Evolutionary conservation across 2,888 invertebrate species (phyloP).

Genomic region (Hypercompe scribonia): DNA sequence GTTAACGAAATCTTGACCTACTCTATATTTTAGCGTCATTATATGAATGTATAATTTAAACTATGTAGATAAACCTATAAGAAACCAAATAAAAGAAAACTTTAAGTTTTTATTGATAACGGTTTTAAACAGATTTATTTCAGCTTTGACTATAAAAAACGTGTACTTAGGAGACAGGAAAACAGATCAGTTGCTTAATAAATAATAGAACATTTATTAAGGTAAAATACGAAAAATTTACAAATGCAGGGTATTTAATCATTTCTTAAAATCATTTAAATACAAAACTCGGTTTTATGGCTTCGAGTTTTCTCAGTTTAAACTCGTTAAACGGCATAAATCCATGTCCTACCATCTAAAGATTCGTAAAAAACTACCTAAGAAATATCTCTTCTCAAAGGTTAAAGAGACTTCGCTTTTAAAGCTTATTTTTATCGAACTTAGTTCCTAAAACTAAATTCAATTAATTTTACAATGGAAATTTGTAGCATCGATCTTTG

Average conservation of each 20-base stretch:
- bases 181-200: background rate
- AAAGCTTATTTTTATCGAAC: too few relatives aligned
- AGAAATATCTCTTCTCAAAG: background rate
- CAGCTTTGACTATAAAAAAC: background rate
- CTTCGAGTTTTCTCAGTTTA: background rate
- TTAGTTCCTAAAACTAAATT: too few relatives aligned
- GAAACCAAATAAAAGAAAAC: background rate
- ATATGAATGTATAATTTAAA: too few relatives aligned
- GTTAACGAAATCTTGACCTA: too few relatives aligned
- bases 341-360: background rate
- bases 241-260: background rate
- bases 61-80: too few relatives aligned
- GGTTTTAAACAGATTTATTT: background rate
- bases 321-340: background rate
- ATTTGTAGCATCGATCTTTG: too few relatives aligned
- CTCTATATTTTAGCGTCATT: too few relatives aligned
- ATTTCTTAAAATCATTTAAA: background rate
- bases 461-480: too few relatives aligned
- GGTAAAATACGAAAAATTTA: background rate
- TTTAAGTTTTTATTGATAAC: background rate
- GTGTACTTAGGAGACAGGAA: background rate
- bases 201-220: background rate
- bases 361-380: background rate
- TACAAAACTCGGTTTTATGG: background rate
- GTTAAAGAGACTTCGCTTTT: background rate